Conservation (phyloP, 1,140 invertebrate genomes). For the Tribolium castaneum region DNA sequence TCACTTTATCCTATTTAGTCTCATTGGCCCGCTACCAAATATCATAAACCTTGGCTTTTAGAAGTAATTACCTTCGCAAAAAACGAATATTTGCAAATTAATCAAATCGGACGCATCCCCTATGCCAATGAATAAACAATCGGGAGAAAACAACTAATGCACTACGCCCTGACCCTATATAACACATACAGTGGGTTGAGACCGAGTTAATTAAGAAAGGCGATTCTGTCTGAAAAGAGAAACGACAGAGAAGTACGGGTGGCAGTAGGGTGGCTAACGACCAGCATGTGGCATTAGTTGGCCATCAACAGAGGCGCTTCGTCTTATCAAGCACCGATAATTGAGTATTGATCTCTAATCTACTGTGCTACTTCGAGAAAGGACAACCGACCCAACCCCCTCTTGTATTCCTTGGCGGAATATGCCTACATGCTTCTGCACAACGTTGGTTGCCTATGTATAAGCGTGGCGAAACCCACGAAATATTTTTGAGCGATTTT, state of each 20-base stretch:
- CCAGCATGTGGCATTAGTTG: constrained; percentile 57
- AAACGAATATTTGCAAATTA: neutral
- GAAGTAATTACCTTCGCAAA: constrained; percentile 22
- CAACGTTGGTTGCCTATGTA: neutral
- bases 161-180: neutral
- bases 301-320: constrained; percentile 53
- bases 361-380: constrained; percentile 52
- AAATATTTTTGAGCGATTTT: too few species aligned
- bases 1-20: constrained; percentile 46
- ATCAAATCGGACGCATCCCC: neutral
- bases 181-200: constrained; percentile 17
- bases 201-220: constrained; percentile 42
- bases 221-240: constrained; percentile 40
- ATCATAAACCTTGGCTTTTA: constrained; percentile 37
- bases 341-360: constrained; percentile 59
- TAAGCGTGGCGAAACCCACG: too few species aligned
- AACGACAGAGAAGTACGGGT: constrained; percentile 37
- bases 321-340: constrained; percentile 57
- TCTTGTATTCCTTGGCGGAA: neutral
- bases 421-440: too few species aligned
- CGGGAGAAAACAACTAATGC: neutral
- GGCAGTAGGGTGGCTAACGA: constrained; percentile 53
- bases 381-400: constrained; percentile 21
- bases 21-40: constrained; percentile 37
- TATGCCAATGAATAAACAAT: neutral